Base-by-base conservation (phyloP, 92 coral and sea anemone genomes). In the Zoanthus solanderi region DNA sequence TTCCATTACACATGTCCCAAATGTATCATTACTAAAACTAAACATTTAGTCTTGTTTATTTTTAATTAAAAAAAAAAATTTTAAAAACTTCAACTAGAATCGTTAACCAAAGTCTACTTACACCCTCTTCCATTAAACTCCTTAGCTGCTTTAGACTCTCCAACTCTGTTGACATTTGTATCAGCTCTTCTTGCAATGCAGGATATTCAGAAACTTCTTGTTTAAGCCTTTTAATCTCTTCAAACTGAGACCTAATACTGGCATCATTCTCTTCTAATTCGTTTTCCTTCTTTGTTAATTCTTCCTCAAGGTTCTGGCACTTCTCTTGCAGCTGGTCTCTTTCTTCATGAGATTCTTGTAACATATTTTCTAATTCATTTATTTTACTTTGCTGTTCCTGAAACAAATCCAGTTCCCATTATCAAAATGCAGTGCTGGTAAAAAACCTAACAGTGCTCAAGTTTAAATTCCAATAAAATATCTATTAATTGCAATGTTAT, bases 111-210 rank as follows among this genome's bases (percentile, higher is more conserved):
- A 54, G 61, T 31, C 9, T 57, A 71, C 83, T 93, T 85, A 91
- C 98, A 82, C 89, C 87, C 50, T 81, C 85, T 76, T 86, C 87
- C 93, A 90, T 91, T 53, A 90, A 79, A 29, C 73, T 75, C 10
- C 53, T 67, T 47, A 87, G 85, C 10, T 72, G 52, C 28, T 72
- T 16, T 53, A 44, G 53, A 9, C 42, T 67, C 68, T 66, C 71
- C 78, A 63, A 34, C 47, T 60, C 78, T 12, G 63, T 86, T 7
- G 78, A 47, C 29, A 58, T 37, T 50, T 75, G 37, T 6, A 13
- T 46, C 9, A 83, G 3, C 9, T 71, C 58, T 79, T 83, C 72
- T 53, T 31, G 53, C n/a, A 71, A 58, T 17, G 67, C 48, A 16
- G 46, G 63, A 8, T 15, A 4, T 15, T 42, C 37, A 0, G 15